Evolutionary conservation across 2,113 vertebrate genomes (phyloP), one percentile per base, ranked within the genome.

Genomic region (Crotalus horridus): DNA sequence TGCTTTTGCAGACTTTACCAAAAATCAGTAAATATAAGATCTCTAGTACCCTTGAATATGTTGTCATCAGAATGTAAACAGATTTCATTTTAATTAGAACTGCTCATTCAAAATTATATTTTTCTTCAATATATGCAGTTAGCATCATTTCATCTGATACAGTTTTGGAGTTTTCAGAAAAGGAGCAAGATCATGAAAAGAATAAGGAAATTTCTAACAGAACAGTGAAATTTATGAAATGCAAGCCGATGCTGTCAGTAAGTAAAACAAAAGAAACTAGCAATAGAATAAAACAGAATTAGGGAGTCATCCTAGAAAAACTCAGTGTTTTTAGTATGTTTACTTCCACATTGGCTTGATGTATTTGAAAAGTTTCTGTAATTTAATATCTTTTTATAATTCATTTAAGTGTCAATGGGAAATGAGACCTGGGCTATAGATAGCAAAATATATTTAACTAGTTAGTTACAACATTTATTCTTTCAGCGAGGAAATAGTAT

Each of bases 141-240:
- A 98, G 97, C 95, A 97, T 98, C 90, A 95, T 97, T 96, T 97
- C 97, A 95, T 97, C 98, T 93, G 98, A 98, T 93, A 96, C 97
- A 91, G 97, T 98, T 96, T 97, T 98, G 96, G 99, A 99, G 88
- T 97, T 98, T 92, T 94, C 98, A 94, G 98, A 98, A 95, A 99
- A 99, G 96, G 98, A 98, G 90, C 98, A 98, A 96, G 97, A 99
- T 29, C 98, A 97, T 97, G 98, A 98, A 96, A 98, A 99, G 97
- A 99, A 97, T 97, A 99, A 98, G 97, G 98, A 99, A 97, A 98
- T 98, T 91, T 97, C 97, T 61, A 99, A 99, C 94, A 98, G 98
- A 97, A 98, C 97, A 93, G 99, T 99, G 95, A 99, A 98, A 94
- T 99, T 99, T 97, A 98, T 98, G 96, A 99, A 98, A 96, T 99